phyloP scores from a whole-genome alignment of 2,797 vertebrate genomes.

The Sebastes hubbsi region DNA sequence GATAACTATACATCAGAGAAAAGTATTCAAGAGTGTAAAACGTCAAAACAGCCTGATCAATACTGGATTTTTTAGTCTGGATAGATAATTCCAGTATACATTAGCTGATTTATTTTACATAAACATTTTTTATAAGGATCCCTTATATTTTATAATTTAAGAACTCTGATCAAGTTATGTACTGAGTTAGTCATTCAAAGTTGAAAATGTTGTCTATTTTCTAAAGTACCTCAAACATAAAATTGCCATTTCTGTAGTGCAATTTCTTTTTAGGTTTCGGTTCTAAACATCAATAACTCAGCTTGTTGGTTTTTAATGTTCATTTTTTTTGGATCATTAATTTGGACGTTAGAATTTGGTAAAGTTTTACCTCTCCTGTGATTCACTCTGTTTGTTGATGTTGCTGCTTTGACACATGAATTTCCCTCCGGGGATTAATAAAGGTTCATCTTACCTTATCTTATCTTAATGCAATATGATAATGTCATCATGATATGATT shows the following conservation, averaged over 20 bases:
- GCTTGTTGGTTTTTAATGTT: background rate
- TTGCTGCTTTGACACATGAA: no score
- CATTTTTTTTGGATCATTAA: background rate
- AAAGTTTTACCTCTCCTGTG: accelerated
- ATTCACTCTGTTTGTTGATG: no score
- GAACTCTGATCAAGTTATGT: background rate
- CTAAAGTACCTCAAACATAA: background rate
- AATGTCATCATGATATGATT: background rate
- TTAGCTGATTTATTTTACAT: no score
- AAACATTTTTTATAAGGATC: no score
- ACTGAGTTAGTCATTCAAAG: background rate
- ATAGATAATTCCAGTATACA: background rate
- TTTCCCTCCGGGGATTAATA: no score
- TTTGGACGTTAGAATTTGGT: background rate
- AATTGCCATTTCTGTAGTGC: background rate
- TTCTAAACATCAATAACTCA: background rate
- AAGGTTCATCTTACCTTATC: no score
- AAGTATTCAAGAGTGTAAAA: background rate
- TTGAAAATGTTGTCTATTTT: background rate
- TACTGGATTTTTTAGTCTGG: background rate
- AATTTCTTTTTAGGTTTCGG: background rate
- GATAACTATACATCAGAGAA: background rate
- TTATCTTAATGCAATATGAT: background rate
- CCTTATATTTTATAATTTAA: background rate
- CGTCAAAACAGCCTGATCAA: background rate